Percentiles rank a stretch among this genome's conserved stretches.
These are phyloP conservation scores for Eristalis tenax DNA, from an alignment of 2,888 invertebrate genomes.

Conservation along the genomic window DNA sequence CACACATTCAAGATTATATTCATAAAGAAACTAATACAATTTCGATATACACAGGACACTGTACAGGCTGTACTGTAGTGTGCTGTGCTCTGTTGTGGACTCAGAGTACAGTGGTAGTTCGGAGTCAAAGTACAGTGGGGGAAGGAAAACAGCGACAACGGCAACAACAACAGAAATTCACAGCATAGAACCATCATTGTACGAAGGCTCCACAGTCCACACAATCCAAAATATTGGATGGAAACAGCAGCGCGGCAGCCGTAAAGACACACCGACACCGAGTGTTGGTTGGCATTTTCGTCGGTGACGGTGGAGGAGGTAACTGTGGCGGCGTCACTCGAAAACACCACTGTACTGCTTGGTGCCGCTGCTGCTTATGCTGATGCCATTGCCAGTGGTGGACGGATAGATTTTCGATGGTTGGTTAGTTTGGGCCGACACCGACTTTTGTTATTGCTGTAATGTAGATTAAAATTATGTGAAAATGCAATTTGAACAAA, in stretches of 20 bases:
- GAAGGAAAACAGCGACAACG: constrained; percentile 56
- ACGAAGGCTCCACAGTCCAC: constrained; percentile 20
- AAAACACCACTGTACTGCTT: constrained; percentile 64
- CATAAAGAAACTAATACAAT: constrained; percentile 76
- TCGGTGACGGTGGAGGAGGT: constrained; percentile 27
- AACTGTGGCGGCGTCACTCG: constrained; percentile 64
- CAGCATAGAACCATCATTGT: constrained; percentile 73
- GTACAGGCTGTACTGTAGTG: constrained; percentile 29
- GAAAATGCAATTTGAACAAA: constrained; percentile 73
- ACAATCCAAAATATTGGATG: constrained; percentile 70
- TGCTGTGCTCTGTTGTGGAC: constrained; percentile 1
- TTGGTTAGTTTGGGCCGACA: constrained; percentile 38
- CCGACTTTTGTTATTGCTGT: constrained; percentile 50
- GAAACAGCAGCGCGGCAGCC: constrained; percentile 75
- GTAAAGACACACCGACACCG: constrained; percentile 44
- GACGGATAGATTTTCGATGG: constrained; percentile 62
- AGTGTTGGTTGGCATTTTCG: constrained; percentile 35
- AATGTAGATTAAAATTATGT: constrained; percentile 75
- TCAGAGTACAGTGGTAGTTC: constrained; percentile 24
- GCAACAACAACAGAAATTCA: constrained; percentile 36
- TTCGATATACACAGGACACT: constrained; percentile 72
- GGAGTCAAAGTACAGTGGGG: constrained; percentile 38
- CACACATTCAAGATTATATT: constrained; percentile 75
- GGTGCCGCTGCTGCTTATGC: constrained; percentile 28
- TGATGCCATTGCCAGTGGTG: constrained; percentile 37